Evolutionary conservation across 1,140 invertebrate genomes (phyloP), one percentile per base, ranked within the genome.

Genomic region (Trichonephila clavata): DNA sequence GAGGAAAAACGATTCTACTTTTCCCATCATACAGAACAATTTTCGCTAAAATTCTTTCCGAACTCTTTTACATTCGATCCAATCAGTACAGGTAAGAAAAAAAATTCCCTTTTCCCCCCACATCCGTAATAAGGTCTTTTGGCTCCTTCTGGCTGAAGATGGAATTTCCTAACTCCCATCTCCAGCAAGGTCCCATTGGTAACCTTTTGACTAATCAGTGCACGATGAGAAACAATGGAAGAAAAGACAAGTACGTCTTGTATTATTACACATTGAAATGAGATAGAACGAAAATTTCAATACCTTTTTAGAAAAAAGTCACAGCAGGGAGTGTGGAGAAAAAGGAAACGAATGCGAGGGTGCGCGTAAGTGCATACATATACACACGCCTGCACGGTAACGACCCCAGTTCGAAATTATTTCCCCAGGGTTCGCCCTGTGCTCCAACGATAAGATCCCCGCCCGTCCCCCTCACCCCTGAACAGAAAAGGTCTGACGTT

Each of bases 331-430:
- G 39, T 16, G 84, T 20, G 63, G 63, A n/a, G 13, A 88, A 43
- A 88, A 57, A 57, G 63, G 32, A 50, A 77, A 77, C 71, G 27
- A 32, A 39, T 77, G 71, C 71, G 18, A 83, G 83, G 60, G 65
- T 32, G 80, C 63, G 83, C 83, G 59, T 60, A 90, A 50, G 50
- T 50, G 50, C 50, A 50, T 50, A 77, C 39, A 88, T 88, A 88
- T 68, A 77, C 71, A 80, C 71, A 50, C 8, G 57, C 57, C 24
- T 68, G 57, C 57, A 61, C 63, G 91, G 91, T 92, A 92, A 92
- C 91, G 91, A 92, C 91, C 91, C 83, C 91, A 59, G 91, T 92
- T 92, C 81, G 91, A 92, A 86, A 92, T 92, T 92, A 92, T 92
- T 92, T 92, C 91, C 91, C 90, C 65, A 86, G 91, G 83, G 91